phyloP scores from a whole-genome alignment of 2,113 vertebrate genomes.

The Perccottus glenii region DNA sequence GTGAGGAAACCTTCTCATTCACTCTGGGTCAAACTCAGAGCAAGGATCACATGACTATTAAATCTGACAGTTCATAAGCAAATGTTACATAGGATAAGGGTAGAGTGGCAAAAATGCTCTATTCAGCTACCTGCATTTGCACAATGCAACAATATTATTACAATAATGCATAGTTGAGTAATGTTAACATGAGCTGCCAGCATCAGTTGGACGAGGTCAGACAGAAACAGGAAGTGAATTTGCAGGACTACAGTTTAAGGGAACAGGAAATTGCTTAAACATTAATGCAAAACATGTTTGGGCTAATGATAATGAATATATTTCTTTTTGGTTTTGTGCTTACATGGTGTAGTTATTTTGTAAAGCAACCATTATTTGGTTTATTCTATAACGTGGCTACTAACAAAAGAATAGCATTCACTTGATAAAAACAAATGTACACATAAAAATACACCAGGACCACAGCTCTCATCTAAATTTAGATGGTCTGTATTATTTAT shows the following conservation, averaged over 20 bases:
- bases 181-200: no score
- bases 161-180: no score
- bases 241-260: not conserved
- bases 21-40: constrained; percentile 1
- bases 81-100: not conserved
- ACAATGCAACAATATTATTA: no score
- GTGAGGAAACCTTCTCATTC: constrained; percentile 73
- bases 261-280: not conserved
- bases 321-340: no score
- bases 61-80: not conserved
- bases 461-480: not conserved
- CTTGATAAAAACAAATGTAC: no score
- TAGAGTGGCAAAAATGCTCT: no score
- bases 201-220: no score
- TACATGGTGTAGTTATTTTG: no score
- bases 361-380: not conserved
- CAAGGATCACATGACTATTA: not conserved
- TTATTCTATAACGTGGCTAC: not conserved
- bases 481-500: not conserved
- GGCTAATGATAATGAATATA: no score
- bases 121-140: no score
- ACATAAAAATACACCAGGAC: not conserved
- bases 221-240: no score
- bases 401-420: not conserved
- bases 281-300: not conserved